Evolutionary conservation across 2,113 vertebrate genomes (phyloP), one percentile per base, ranked within the genome.

Genomic region (Corythaixoides concolor): DNA sequence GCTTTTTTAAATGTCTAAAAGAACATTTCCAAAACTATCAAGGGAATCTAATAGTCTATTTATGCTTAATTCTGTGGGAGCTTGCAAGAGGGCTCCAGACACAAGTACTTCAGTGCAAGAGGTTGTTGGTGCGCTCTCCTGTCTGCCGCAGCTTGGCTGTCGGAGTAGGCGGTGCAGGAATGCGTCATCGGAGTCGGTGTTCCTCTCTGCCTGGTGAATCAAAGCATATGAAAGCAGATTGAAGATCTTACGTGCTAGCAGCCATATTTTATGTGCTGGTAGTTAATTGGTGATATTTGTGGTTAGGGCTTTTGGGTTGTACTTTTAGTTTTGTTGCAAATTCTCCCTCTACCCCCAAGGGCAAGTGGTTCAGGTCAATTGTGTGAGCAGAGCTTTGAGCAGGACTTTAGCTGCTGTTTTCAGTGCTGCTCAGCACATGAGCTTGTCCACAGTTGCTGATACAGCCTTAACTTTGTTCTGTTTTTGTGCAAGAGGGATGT

Each of bases 101-200:
- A 47, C 6, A 28, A 37, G 16, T 45, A n/a, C 17, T 70, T 88
- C 26, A 30, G n/a, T 52, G 60, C 56, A 35, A 39, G 47, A 33
- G 26, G 30, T 8, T 50, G 32, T 28, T 87, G 0, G 0, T 35
- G 49, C 1, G 1, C 73, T 6, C 55, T 28, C 39, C 75, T 85
- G 32, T n/a, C 59, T 69, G 52, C 63, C 52, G 41, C 66, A 49
- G 59, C 43, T 43, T 62, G 76, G 39, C 81, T 62, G 63, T 14
- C 2, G 9, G 30, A 69, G 67, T 23, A 56, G 33, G 26, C 41
- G 23, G 4, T 4, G 37, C 9, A 8, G 59, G 78, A 56, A 62
- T 7, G 28, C 41, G 56, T n/a, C 33, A 26, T 3, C 12, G 4
- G 55, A 68, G 39, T 0, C 33, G 17, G 12, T 53, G 55, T 24